Conservation (phyloP, 64 coral and sea anemone species). For the Dendrophyllia cribrosa region DNA sequence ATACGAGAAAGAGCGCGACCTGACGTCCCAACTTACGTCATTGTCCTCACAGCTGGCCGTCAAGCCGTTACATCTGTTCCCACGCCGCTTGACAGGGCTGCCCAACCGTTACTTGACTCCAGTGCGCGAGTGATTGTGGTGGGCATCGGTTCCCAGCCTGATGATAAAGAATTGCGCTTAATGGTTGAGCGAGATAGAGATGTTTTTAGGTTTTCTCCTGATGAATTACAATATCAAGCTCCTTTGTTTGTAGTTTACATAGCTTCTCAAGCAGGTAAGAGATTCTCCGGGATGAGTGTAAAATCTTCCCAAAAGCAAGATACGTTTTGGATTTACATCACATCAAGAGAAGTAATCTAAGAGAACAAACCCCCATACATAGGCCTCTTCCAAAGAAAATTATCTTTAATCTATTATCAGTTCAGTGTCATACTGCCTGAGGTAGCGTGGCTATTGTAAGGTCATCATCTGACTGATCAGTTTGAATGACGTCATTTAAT, state of each 20-base stretch:
- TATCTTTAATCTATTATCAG: too few relatives aligned
- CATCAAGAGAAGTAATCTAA: too few relatives aligned
- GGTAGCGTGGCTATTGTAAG: too few relatives aligned
- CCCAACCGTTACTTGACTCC: conserved; percentile 35
- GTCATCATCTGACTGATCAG: too few relatives aligned
- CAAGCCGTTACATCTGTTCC: conserved; percentile 9
- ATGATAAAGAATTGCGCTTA: conserved; percentile 12
- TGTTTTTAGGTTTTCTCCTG: conserved; percentile 20
- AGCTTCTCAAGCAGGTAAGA: conserved; percentile 19
- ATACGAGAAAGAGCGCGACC: conserved; percentile 5
- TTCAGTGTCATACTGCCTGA: too few relatives aligned
- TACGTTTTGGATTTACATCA: too few relatives aligned
- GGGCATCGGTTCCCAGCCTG: conserved; percentile 39
- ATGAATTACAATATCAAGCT: background rate
- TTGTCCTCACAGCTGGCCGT: conserved; percentile 49
- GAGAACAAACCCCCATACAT: too few relatives aligned
- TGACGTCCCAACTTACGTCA: conserved; percentile 27
- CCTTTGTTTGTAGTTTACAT: conserved; percentile 20
- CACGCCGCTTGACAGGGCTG: conserved; percentile 34
- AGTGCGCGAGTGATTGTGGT: conserved; percentile 52
- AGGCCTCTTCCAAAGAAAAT: too few relatives aligned
- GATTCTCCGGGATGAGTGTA: too few relatives aligned
- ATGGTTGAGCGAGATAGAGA: conserved; percentile 20
- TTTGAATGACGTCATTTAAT: too few relatives aligned
- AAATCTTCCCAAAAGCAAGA: too few relatives aligned